A percentile compares a stretch with the other conserved stretches of the same genome.
Evolutionary conservation across 2,113 vertebrate species (phyloP).

Genomic region (Xiphophorus hellerii): DNA sequence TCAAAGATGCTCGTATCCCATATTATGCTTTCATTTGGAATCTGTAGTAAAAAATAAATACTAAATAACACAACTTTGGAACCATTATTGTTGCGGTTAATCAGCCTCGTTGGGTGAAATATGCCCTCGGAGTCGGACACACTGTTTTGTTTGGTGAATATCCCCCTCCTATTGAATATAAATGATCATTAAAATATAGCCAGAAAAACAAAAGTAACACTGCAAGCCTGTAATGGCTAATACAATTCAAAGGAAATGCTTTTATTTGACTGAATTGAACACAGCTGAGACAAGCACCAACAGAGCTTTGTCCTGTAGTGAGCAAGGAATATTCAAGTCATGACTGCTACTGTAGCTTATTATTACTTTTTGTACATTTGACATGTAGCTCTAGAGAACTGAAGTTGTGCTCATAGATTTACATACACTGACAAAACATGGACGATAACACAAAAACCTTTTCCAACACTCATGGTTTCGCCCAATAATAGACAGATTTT

Average conservation of each 20-base stretch:
- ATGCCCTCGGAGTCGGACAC: too few species aligned
- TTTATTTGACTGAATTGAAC: conserved; percentile 12
- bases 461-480: neutral
- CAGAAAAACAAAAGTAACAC: neutral
- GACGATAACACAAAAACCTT: neutral
- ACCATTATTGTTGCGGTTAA: too few species aligned
- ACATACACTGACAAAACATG: neutral
- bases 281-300: conserved; percentile 17
- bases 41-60: too few species aligned
- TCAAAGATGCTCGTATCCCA: too few species aligned
- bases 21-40: too few species aligned
- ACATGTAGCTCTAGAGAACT: conserved; percentile 16
- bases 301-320: conserved; percentile 31
- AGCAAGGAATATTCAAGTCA: conserved; percentile 30
- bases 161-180: too few species aligned
- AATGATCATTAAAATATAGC: too few species aligned
- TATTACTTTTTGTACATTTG: conserved; percentile 1
- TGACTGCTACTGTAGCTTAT: conserved; percentile 2
- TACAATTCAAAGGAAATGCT: conserved; percentile 2
- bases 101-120: too few species aligned
- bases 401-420: neutral
- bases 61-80: too few species aligned
- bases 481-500: neutral
- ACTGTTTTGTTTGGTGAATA: too few species aligned
- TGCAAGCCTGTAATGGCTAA: neutral